Base-by-base conservation (phyloP, 2,113 vertebrate genomes). In the Sitta europaea region DNA sequence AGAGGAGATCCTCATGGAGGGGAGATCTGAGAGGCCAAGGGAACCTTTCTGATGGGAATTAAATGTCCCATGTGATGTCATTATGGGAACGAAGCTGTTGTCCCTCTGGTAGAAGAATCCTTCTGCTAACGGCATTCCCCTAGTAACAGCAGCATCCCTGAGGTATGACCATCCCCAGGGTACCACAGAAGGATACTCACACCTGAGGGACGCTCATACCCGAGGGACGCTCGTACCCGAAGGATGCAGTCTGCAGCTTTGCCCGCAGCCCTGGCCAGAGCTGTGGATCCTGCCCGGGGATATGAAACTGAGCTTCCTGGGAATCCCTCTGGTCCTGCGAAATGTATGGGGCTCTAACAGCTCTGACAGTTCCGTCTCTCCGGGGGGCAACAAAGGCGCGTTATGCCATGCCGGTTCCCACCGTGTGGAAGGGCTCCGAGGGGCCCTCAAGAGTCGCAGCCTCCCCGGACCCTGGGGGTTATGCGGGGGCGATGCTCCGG, bases 181-280 rank as follows among this genome's bases (percentile, higher is more conserved):
- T 21, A 31, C 55, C 63, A 15, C 22, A 5, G 4, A 19, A 33
- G 18, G 38, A 25, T 33, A 55, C 55, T 51, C 51, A 21, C 10
- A 23, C 43, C 35, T 2, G 42, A 8, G 59, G 31, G 22, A 13
- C 29, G 42, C 33, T 81, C 43, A 15, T 5, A 42, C 35, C 45
- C 0, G 20, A 14, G 5, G 55, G 12, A 27, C 12, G 35, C 48
- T 85, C 48, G 7, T 0, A 50, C 36, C 38, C 2, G 45, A 21
- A 0, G 50, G 42, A 33, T 9, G 36, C 54, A 80, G n/a, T 10
- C 59, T 1, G 9, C 2, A 27, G 42, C 28, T 66, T 18, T 25
- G 20, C 16, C 35, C 1, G 2, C 9, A 12, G 42, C 18, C 21
- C 43, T 55, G 55, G n/a, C 28, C 62, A 3, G 68, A 42, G 35